Evolutionary conservation across 2,797 vertebrate species (phyloP).

Genomic region (Ispidina picta): DNA sequence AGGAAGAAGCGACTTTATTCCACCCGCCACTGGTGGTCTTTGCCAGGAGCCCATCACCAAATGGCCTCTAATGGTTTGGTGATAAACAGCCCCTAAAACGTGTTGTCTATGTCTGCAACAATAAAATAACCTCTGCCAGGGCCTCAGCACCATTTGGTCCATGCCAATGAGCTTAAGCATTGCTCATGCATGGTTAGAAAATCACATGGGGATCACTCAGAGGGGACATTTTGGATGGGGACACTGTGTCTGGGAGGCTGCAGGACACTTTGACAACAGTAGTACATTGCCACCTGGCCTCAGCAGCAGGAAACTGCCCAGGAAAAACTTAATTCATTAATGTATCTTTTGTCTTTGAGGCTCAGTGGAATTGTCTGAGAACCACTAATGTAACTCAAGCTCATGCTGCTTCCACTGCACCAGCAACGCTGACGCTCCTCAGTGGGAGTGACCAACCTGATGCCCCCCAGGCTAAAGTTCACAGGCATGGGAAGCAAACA

Average conservation of each 20-base stretch:
- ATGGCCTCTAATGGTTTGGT: too few species aligned
- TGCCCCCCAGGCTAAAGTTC: neutral
- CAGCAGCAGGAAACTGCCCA: neutral
- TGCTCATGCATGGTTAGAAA: neutral
- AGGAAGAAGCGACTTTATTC: fast-evolving
- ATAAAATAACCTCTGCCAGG: neutral
- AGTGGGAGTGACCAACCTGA: fast-evolving
- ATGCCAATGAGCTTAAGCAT: neutral
- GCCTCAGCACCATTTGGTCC: neutral
- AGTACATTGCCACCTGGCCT: neutral
- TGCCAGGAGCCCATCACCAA: neutral
- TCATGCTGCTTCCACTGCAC: fast-evolving
- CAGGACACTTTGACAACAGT: neutral
- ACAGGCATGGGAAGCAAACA: neutral
- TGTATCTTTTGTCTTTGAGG: neutral
- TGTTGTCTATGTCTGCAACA: fast-evolving
- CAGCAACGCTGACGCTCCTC: fast-evolving
- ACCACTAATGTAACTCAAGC: neutral
- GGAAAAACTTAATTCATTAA: neutral
- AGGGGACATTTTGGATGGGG: neutral
- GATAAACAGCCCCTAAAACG: neutral
- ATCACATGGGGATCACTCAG: neutral
- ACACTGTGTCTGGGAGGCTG: neutral
- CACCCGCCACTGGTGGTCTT: neutral
- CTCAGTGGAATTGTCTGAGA: neutral